Conservation (phyloP, 2,113 vertebrate genomes). For the Nipponia nippon region DNA sequence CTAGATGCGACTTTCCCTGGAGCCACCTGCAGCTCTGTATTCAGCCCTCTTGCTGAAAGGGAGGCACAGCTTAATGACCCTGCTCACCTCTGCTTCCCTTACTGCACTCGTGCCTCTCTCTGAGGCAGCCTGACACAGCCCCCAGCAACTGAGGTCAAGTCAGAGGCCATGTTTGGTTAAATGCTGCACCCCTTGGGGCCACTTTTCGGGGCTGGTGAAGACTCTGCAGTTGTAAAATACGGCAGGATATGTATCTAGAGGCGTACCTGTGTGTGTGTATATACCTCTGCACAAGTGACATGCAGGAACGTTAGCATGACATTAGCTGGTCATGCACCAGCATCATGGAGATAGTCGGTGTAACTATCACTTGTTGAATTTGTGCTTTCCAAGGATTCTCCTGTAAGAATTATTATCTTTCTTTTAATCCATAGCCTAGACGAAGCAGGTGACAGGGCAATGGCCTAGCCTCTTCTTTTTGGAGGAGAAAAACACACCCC, state of each 20-base stretch:
- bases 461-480: not conserved
- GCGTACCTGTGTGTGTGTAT: fast-evolving
- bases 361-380: not conserved
- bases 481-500: not conserved
- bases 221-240: not conserved
- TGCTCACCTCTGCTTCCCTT: not conserved
- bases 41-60: not conserved
- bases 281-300: not conserved
- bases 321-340: not conserved
- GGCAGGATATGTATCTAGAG: fast-evolving
- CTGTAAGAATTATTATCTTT: not conserved
- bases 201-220: not conserved
- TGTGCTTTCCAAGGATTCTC: not conserved
- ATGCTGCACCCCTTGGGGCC: not conserved
- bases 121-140: not conserved
- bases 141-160: not conserved
- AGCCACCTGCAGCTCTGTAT: not conserved
- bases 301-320: not conserved
- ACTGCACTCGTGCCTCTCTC: not conserved
- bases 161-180: not conserved
- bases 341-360: not conserved
- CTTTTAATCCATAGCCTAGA: not conserved
- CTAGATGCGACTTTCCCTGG: not conserved
- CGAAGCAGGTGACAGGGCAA: not conserved
- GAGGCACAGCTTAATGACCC: not conserved